phyloP scores from a whole-genome alignment of 2,113 vertebrate species.

The Scytalopus superciliaris region DNA sequence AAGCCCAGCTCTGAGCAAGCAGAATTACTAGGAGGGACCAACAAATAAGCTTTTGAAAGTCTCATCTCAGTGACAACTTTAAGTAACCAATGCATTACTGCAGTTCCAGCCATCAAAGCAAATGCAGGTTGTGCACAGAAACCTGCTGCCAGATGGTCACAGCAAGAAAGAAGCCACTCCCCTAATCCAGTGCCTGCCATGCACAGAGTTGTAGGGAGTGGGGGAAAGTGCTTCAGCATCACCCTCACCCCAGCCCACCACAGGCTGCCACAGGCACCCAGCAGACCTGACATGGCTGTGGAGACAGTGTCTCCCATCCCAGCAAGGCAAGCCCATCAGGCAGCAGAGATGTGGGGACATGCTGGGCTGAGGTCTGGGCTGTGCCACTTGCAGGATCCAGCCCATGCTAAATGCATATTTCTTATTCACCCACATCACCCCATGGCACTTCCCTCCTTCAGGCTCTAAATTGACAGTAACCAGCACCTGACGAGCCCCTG shows the following conservation, averaged over 20 bases:
- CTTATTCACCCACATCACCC: rapidly evolving
- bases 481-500: background rate
- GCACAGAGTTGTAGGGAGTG: background rate
- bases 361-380: background rate
- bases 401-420: background rate
- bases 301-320: background rate
- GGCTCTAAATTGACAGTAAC: background rate
- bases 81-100: background rate
- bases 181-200: background rate
- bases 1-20: background rate
- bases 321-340: background rate
- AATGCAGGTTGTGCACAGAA: background rate
- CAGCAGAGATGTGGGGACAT: background rate
- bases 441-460: background rate
- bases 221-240: background rate
- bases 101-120: background rate
- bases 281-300: background rate
- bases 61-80: background rate
- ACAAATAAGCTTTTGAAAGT: background rate
- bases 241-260: rapidly evolving
- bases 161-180: background rate
- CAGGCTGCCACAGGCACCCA: rapidly evolving
- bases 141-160: background rate
- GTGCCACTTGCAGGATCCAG: background rate
- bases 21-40: background rate